phyloP scores from a whole-genome alignment of 2,113 vertebrate species.

The Atrichornis clamosus region DNA sequence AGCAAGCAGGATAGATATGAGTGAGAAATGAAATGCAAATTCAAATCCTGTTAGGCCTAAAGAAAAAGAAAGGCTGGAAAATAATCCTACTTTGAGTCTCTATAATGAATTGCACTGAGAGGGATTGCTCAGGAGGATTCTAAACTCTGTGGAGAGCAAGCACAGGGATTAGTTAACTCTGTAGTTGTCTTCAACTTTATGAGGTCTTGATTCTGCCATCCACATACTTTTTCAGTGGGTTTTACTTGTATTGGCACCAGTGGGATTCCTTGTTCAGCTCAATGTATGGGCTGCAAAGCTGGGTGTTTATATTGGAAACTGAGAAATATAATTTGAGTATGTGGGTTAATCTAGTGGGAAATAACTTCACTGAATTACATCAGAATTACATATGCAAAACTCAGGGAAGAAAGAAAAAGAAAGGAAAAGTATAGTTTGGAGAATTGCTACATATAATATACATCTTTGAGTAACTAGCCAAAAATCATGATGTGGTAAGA shows the following conservation, averaged over 20 bases:
- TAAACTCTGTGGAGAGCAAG: slow-evolving; percentile 26
- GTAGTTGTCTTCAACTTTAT: slow-evolving; percentile 11
- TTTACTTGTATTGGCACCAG: slow-evolving; percentile 1
- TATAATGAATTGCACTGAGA: slow-evolving; percentile 28
- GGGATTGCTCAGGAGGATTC: neutral
- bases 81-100: slow-evolving; percentile 37
- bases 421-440: neutral
- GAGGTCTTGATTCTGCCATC: slow-evolving; percentile 23
- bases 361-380: slow-evolving; percentile 29
- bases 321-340: neutral
- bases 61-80: slow-evolving; percentile 35
- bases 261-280: neutral
- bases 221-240: neutral
- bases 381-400: slow-evolving; percentile 29
- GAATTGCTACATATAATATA: neutral
- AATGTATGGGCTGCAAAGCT: neutral
- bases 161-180: slow-evolving; percentile 35
- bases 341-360: neutral
- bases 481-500: neutral
- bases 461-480: neutral
- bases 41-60: slow-evolving; percentile 51
- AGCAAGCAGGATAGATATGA: slow-evolving; percentile 27
- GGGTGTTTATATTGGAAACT: slow-evolving; percentile 13
- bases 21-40: slow-evolving; percentile 48
- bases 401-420: neutral